Evolutionary conservation across 2,113 vertebrate species (phyloP).

Genomic region (Dermatemys mawii): DNA sequence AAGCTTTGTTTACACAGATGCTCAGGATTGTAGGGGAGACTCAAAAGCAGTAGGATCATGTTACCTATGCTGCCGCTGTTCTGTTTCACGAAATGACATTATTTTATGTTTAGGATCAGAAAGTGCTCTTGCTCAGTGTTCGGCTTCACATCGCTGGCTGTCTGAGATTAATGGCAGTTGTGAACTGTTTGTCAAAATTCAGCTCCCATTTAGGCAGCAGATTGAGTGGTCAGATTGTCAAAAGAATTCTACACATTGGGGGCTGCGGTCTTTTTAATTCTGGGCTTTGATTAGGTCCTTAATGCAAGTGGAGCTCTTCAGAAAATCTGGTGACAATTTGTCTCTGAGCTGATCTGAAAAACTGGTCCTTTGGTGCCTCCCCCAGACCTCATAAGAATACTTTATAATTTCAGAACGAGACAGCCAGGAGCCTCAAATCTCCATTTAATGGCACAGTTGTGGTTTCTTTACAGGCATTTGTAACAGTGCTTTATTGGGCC

Average conservation of each 20-base stretch:
- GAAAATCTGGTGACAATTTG: neutral
- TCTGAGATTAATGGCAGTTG: neutral
- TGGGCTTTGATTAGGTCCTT: neutral
- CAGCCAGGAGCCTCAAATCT: neutral
- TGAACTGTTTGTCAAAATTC: neutral
- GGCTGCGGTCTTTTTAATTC: neutral
- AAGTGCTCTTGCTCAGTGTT: neutral
- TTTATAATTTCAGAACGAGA: neutral
- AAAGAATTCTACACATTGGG: neutral
- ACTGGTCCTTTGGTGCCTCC: neutral
- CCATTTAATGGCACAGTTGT: neutral
- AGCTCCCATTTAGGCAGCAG: neutral
- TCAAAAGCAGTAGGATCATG: no score
- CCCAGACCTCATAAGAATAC: accelerated
- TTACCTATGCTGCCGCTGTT: no score
- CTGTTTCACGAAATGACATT: neutral
- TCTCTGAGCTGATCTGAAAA: neutral
- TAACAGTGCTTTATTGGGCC: neutral
- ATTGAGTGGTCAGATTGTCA: neutral
- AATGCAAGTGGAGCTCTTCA: neutral
- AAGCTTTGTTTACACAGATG: no score
- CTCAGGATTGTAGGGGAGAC: no score
- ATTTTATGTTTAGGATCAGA: neutral
- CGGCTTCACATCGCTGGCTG: neutral
- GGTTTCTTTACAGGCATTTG: neutral